Conservation (phyloP, 92 coral and sea anemone species). For the Metridium senile region DNA sequence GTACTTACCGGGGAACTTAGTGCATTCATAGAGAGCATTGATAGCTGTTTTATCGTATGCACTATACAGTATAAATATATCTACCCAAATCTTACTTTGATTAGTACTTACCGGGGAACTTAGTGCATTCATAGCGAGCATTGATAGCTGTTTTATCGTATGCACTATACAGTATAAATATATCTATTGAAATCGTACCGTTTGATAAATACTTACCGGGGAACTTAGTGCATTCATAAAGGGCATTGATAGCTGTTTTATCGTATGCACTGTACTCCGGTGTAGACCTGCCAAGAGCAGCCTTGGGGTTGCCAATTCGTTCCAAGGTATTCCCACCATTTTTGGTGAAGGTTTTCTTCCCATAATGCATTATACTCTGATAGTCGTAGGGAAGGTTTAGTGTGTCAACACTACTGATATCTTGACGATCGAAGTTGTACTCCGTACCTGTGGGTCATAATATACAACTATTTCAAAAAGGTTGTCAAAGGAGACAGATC, state of each 20-base stretch:
- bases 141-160: too few relatives aligned
- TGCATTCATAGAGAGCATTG: too few relatives aligned
- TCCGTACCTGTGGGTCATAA: conserved; percentile 17
- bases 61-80: too few relatives aligned
- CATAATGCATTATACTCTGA: conserved; percentile 42
- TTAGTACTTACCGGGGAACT: too few relatives aligned
- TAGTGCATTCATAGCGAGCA: too few relatives aligned
- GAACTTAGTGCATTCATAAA: conserved; percentile 26
- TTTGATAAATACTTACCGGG: conserved; percentile 35
- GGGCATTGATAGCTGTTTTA: conserved; percentile 27
- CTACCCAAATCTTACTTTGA: too few relatives aligned
- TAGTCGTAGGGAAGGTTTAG: conserved; percentile 37
- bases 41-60: too few relatives aligned
- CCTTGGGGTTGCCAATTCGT: conserved; percentile 24
- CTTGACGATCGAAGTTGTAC: conserved; percentile 19
- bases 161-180: too few relatives aligned
- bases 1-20: too few relatives aligned
- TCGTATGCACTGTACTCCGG: conserved; percentile 19
- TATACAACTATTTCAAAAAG: conserved; percentile 1
- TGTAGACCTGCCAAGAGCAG: conserved; percentile 20
- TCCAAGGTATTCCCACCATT: conserved; percentile 32
- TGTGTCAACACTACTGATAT: conserved; percentile 1
- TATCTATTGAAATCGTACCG: not conserved
- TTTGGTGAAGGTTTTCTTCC: conserved; percentile 13
- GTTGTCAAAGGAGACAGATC: too few relatives aligned